Evolutionary conservation across 2,797 vertebrate genomes (phyloP).

Genomic region (Rhodeus uyekii): DNA sequence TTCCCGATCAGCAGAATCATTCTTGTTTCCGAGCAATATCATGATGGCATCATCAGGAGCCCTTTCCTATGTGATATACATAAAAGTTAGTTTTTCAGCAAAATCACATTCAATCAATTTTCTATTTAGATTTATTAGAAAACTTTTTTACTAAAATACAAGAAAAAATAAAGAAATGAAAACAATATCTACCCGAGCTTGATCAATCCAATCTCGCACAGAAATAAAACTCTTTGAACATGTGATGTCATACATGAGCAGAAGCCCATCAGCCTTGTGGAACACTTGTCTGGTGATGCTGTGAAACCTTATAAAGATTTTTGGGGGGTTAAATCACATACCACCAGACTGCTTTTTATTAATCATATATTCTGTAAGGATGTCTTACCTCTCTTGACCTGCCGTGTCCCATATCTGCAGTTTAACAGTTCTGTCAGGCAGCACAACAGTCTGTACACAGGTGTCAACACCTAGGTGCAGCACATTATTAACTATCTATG

Average conservation of each 20-base stretch:
- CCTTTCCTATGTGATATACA: conserved; percentile 74
- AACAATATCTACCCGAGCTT: conserved; percentile 80
- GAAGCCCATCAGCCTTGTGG: conserved; percentile 86
- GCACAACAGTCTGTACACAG: conserved; percentile 77
- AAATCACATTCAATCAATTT: neutral
- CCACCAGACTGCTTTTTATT: neutral
- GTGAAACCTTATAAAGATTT: conserved; percentile 81
- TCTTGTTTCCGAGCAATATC: conserved; percentile 93
- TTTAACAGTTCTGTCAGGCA: conserved; percentile 80
- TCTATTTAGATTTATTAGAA: neutral
- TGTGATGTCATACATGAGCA: conserved; percentile 94
- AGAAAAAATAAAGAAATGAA: neutral
- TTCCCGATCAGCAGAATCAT: conserved; percentile 74
- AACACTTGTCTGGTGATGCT: conserved; percentile 89
- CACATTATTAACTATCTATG: neutral
- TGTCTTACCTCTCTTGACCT: conserved; percentile 88
- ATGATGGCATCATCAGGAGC: conserved; percentile 72
- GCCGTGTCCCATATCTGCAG: conserved; percentile 95
- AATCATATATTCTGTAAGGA: neutral
- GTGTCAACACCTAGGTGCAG: conserved; percentile 86
- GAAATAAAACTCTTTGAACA: conserved; percentile 80
- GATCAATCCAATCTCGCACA: conserved; percentile 85
- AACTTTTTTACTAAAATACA: neutral
- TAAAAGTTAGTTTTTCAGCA: neutral
- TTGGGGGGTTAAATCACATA: neutral